These are phyloP conservation scores for Bothrops jararaca DNA, from an alignment of 2,113 vertebrate genomes.

Conservation along the genomic window DNA sequence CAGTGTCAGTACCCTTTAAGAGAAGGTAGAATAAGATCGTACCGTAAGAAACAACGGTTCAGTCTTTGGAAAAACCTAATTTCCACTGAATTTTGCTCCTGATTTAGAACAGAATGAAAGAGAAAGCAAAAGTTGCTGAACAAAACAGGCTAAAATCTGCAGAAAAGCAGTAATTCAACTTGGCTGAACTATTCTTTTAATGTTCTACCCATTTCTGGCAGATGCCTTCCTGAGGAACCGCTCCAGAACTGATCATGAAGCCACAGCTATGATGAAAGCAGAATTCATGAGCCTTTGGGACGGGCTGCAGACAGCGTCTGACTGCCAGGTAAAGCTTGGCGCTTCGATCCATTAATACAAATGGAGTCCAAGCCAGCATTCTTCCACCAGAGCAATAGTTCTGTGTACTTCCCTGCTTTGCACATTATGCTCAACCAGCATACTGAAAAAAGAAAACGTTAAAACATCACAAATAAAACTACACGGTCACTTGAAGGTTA, in stretches of 20 bases:
- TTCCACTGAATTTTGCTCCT: neutral
- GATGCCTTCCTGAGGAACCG: slow-evolving; percentile 79
- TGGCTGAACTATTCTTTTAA: neutral
- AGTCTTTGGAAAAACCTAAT: neutral
- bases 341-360: neutral
- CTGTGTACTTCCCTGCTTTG: neutral
- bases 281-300: slow-evolving; percentile 86
- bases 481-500: neutral
- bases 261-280: slow-evolving; percentile 84
- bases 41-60: neutral
- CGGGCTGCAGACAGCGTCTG: slow-evolving; percentile 69
- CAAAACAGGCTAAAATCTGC: neutral
- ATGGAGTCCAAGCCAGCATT: neutral
- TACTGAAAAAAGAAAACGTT: neutral
- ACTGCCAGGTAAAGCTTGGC: slow-evolving; percentile 67
- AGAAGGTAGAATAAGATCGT: neutral
- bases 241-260: slow-evolving; percentile 77
- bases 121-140: neutral
- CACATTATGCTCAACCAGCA: neutral
- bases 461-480: neutral
- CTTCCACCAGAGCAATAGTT: neutral
- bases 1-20: neutral
- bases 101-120: neutral
- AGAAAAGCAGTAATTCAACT: neutral
- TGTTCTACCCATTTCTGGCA: slow-evolving; percentile 29